Conservation (phyloP, 2,888 invertebrate genomes). For the Drosophila meridiana region DNA sequence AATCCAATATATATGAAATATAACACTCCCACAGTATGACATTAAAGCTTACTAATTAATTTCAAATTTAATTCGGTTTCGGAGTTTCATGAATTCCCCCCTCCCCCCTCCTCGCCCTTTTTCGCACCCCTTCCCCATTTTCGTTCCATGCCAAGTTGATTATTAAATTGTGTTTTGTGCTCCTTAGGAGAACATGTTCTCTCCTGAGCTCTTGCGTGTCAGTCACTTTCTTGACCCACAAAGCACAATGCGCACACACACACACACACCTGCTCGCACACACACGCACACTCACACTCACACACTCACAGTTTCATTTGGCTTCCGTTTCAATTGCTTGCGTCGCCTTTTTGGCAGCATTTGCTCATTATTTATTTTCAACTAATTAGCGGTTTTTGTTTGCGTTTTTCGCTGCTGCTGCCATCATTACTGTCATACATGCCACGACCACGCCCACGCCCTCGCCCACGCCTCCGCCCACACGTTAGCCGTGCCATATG, state of each 20-base stretch:
- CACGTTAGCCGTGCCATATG: slow-evolving; percentile 21
- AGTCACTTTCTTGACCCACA: slow-evolving; percentile 41
- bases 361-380: slow-evolving; percentile 76
- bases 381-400: slow-evolving; percentile 75
- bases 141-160: not conserved
- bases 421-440: slow-evolving; percentile 58
- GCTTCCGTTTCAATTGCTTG: slow-evolving; percentile 45
- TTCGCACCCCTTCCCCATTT: not conserved
- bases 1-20: not conserved
- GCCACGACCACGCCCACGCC: not conserved
- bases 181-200: not conserved
- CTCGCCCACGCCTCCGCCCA: not conserved
- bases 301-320: not conserved
- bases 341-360: slow-evolving; percentile 56
- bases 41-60: slow-evolving; percentile 7
- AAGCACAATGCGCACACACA: slow-evolving; percentile 6
- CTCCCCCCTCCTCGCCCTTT: too few species aligned
- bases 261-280: not conserved
- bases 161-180: not conserved
- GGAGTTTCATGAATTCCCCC: not conserved
- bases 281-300: not conserved
- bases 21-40: not conserved
- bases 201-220: not conserved
- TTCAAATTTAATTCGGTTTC: not conserved
- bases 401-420: slow-evolving; percentile 26